Conservation (phyloP, 53 echinoderm and acorn worm genomes). For the Holothuria leucospilota region DNA sequence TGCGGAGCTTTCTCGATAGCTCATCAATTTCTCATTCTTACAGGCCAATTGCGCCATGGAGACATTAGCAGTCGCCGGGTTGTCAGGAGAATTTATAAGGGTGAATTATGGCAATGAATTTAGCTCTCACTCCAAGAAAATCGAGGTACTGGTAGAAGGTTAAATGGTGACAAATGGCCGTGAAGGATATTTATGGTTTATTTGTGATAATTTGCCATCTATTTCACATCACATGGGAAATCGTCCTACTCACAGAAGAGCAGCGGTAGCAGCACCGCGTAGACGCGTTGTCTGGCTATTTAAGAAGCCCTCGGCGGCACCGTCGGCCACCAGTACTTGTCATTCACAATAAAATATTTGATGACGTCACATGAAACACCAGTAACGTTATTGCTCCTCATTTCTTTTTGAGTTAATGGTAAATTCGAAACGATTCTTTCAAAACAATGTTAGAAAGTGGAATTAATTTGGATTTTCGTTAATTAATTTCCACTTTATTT, state of each 20-base stretch:
- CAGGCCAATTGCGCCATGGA: constrained; percentile 45
- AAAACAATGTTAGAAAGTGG: too few species aligned
- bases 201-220: constrained; percentile 43
- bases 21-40: constrained; percentile 31
- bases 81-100: constrained; percentile 17
- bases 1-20: constrained; percentile 14
- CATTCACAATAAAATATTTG: too few species aligned
- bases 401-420: too few species aligned
- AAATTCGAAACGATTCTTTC: too few species aligned
- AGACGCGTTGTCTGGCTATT: too few species aligned
- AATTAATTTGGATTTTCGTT: too few species aligned
- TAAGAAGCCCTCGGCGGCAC: too few species aligned
- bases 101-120: constrained; percentile 23
- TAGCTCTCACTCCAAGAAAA: constrained; percentile 6
- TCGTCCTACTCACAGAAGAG: constrained; percentile 6
- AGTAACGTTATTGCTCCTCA: too few species aligned
- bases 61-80: constrained; percentile 3
- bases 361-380: too few species aligned
- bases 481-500: too few species aligned
- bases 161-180: constrained; percentile 40
- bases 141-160: constrained; percentile 2
- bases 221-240: constrained; percentile 24
- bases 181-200: constrained; percentile 40
- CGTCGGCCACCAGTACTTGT: too few species aligned
- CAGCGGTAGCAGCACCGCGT: too few species aligned